Evolutionary conservation across 1,140 invertebrate genomes (phyloP).

Genomic region (Cataglyphis hispanica): DNA sequence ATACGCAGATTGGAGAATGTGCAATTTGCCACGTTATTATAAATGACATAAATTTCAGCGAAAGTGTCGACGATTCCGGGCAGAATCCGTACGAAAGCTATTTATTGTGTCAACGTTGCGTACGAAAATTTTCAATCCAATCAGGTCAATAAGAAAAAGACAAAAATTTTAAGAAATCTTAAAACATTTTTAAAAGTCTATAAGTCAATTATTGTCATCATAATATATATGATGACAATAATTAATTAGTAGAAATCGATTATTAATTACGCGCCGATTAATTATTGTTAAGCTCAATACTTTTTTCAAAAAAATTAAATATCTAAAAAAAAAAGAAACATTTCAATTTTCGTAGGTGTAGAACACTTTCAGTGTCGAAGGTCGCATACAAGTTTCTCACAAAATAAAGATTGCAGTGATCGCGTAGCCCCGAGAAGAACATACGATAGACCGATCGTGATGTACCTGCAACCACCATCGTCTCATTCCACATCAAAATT

Average conservation of each 20-base stretch:
- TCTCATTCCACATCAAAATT: not conserved
- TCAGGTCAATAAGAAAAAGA: slow-evolving; percentile 76
- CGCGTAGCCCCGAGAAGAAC: not conserved
- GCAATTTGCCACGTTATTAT: slow-evolving; percentile 78
- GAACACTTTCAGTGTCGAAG: slow-evolving; percentile 12
- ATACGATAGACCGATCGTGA: not conserved
- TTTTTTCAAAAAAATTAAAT: slow-evolving; percentile 12
- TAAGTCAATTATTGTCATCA: not conserved
- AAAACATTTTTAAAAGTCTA: slow-evolving; percentile 3
- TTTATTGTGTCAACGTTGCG: slow-evolving; percentile 79
- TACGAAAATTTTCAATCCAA: slow-evolving; percentile 74
- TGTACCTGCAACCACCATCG: not conserved
- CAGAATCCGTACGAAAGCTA: slow-evolving; percentile 72
- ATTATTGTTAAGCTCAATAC: not conserved
- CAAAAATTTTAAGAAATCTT: slow-evolving; percentile 13
- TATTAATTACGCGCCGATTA: not conserved
- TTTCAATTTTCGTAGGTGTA: not conserved
- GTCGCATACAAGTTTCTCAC: slow-evolving; percentile 30
- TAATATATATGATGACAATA: not conserved
- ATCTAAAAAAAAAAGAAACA: not conserved
- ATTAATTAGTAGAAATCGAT: not conserved
- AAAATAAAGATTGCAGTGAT: not conserved
- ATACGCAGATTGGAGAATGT: slow-evolving; percentile 74
- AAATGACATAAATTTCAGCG: slow-evolving; percentile 56
- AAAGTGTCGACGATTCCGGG: slow-evolving; percentile 58